Base-by-base conservation (phyloP, 2,113 vertebrate species). In the Oreotrochilus melanogaster region DNA sequence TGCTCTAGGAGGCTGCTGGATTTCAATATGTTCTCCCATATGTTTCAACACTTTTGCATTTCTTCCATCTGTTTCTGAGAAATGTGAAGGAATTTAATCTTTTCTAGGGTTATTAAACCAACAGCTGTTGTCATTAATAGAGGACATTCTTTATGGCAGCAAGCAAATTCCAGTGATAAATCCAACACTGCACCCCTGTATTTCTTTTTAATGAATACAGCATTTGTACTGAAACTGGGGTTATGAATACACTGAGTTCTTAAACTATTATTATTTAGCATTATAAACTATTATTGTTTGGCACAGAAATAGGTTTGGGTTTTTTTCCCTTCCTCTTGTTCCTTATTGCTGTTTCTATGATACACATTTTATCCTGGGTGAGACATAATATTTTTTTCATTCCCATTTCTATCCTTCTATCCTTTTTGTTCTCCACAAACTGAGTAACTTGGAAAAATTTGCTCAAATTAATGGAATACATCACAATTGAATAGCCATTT, bases 121-220 rank as follows among this genome's bases (percentile, higher is more conserved):
- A 97, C 98, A 98, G 98, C 98, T 98, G 98, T 97, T 98, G 97
- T 97, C 97, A 98, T 98, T 98, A 98, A 98, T 98, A 97, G 96
- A 98, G 97, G 97, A 98, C 97, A 97, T 97, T 97, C 88, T 97
- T 98, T 96, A 98, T 6, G 10, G 97, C 65, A 60, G 89, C 1
- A 65, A 93, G 91, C 87, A 94, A 96, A 97, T 42, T 75, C 92
- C 70, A 73, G 91, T 85, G 84, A 95, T 97, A 97, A 97, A 97
- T 98, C 92, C 42, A 95, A 86, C 78, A 37, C 83, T 96, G 91
- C 82, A 64, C 13, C 47, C 42, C 58, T 45, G 4, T 95, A 23
- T 58, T 96, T 95, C 94, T 90, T 57, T 66, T 96, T 96, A 96
- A 97, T 66, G 85, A 92, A 95, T 87, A 45, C 48, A 81, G 79